Base-by-base conservation (phyloP, 1,140 invertebrate species). In the Zaprionus capensis region DNA sequence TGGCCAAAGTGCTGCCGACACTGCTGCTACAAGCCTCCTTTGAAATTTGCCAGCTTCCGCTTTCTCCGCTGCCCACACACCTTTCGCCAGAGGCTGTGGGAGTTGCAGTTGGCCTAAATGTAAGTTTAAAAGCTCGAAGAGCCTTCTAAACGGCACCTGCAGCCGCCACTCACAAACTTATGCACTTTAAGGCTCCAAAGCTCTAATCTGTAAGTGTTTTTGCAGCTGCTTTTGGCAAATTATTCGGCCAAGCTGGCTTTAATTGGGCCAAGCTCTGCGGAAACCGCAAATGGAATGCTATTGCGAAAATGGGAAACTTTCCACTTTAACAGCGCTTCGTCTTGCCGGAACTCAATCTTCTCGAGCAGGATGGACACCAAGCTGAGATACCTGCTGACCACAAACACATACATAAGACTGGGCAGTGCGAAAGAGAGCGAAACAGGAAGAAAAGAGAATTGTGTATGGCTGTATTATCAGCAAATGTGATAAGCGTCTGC, bases 1-100 rank as follows among this genome's bases (percentile, higher is more conserved):
- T 88, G 74, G 84, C 71, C 85, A 87, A 78, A 87, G 81, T 84
- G 75, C 81, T 88, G 74, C 77, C 71, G 62, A 65, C 73, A 74
- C 55, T 55, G 31, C 20, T 67, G 71, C 55, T 66, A 74, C 55
- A 55, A 73, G 80, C 80, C 73, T 57, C 84, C 79, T 83, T 83
- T 82, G 80, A 78, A 87, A 63, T 41, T 14, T 51, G 51, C 31
- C 59, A 20, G n/a, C 14, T 55, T 2, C 31, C 31, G 0, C 31
- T 9, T 2, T 24, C 20, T 24, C 20, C 9, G 0, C 41, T n/a
- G 4, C 41, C 41, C 41, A 2, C 44, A 22, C 44, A 4, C n/a
- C 6, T 11, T 49, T 49, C 17, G 9, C 20, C 24, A 9, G 12
- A 17, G 26, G 17, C n/a, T 68, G 6, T 49, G 46, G 28, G 20